Percentiles rank a stretch among this genome's conserved stretches.
Evolutionary conservation across 2,888 invertebrate species (phyloP).

Genomic region (Deilephila porcellus): DNA sequence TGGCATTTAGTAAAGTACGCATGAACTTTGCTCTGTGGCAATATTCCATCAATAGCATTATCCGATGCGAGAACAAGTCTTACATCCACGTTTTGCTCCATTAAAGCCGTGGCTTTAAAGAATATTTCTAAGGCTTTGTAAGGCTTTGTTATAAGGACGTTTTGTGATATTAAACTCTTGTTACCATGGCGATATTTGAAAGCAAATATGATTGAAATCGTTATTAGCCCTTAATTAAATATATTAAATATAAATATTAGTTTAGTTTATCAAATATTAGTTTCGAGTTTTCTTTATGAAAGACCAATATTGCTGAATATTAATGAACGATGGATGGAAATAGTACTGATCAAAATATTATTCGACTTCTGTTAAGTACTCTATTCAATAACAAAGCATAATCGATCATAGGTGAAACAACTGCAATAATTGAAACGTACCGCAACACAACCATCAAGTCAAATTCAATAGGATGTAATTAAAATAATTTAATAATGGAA

Average conservation of each 20-base stretch:
- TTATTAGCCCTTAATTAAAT: no score
- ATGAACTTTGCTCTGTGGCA: constrained; percentile 18
- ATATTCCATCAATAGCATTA: constrained; percentile 17
- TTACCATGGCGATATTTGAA: not conserved
- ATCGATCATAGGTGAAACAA: not conserved
- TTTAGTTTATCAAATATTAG: no score
- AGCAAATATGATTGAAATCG: no score
- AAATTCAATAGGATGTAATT: not conserved
- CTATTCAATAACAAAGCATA: no score
- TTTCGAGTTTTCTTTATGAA: no score
- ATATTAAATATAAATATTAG: no score
- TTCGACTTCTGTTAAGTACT: no score
- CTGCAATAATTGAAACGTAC: not conserved
- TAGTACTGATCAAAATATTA: no score
- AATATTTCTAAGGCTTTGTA: not conserved
- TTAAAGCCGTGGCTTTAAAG: constrained; percentile 9
- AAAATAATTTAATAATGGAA: constrained; percentile 5
- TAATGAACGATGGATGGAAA: no score
- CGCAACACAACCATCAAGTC: not conserved
- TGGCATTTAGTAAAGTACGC: constrained; percentile 23
- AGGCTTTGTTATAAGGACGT: not conserved
- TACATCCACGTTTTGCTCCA: constrained; percentile 20
- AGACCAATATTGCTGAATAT: no score
- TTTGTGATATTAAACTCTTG: not conserved
- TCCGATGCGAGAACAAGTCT: not conserved